phyloP scores from a whole-genome alignment of 2,888 invertebrate species.

The Microdon myrmicae region DNA sequence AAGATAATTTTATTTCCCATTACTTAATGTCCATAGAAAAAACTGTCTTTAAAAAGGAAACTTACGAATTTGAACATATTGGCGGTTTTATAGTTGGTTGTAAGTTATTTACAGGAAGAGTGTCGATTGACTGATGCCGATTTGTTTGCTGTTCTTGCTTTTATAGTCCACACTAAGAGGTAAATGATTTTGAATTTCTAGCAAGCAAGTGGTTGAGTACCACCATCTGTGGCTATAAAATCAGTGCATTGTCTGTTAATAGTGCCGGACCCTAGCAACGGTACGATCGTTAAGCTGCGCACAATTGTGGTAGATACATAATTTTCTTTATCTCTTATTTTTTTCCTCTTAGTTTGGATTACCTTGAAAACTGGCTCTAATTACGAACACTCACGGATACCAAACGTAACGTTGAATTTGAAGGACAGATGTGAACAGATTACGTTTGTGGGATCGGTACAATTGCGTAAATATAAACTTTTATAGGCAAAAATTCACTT shows the following conservation, averaged over 20 bases:
- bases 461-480: conserved; percentile 50
- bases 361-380: conserved; percentile 31
- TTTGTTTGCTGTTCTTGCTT: not conserved
- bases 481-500: too few relatives aligned
- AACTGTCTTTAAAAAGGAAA: conserved; percentile 53
- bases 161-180: too few relatives aligned
- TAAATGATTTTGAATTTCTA: not conserved
- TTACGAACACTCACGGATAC: conserved; percentile 3
- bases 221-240: not conserved
- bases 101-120: conserved; percentile 13
- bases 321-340: too few relatives aligned
- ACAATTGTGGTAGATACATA: conserved; percentile 24
- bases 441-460: conserved; percentile 59
- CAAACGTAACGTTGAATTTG: conserved; percentile 2
- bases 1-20: too few relatives aligned
- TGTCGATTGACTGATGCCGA: conserved; percentile 5
- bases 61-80: conserved; percentile 66
- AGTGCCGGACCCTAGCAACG: conserved; percentile 2
- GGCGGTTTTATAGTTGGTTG: conserved; percentile 20
- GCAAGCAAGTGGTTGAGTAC: not conserved
- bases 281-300: conserved; percentile 29
- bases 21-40: not conserved
- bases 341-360: too few relatives aligned
- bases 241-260: conserved; percentile 5
- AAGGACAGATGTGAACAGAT: conserved; percentile 46